These are phyloP conservation scores for Synergus umbraculus DNA, from an alignment of 2,888 invertebrate genomes.

Conservation along the genomic window DNA sequence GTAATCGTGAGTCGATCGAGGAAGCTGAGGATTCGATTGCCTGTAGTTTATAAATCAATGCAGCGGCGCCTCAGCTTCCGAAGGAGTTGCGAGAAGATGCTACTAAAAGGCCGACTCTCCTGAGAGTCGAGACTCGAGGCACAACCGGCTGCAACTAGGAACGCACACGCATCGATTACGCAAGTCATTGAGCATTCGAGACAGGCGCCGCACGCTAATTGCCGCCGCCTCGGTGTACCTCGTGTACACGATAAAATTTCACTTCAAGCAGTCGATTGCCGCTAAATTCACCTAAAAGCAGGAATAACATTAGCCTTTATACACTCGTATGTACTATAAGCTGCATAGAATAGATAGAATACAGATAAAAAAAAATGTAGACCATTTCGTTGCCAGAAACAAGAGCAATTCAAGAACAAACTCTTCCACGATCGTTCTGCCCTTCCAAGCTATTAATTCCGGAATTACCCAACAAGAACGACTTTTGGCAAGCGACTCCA, in stretches of 20 bases:
- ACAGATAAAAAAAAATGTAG: too few relatives aligned
- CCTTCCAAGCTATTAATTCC: slow-evolving; percentile 8
- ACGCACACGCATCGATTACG: slow-evolving; percentile 39
- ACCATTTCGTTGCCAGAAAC: background rate
- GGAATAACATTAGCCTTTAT: background rate
- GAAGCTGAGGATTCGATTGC: slow-evolving; percentile 20
- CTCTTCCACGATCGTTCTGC: background rate
- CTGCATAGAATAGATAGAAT: too few relatives aligned
- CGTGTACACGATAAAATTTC: slow-evolving; percentile 13
- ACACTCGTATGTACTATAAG: too few relatives aligned
- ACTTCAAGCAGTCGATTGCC: background rate
- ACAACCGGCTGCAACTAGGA: background rate
- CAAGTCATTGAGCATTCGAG: slow-evolving; percentile 41
- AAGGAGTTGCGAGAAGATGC: slow-evolving; percentile 28
- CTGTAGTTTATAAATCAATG: slow-evolving; percentile 36
- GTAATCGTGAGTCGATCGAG: slow-evolving; percentile 11
- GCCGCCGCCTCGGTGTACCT: slow-evolving; percentile 4
- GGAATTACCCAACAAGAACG: background rate
- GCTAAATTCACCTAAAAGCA: background rate
- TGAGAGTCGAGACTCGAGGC: slow-evolving; percentile 1
- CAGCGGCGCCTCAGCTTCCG: slow-evolving; percentile 32
- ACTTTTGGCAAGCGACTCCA: slow-evolving; percentile 9
- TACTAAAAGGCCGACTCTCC: slow-evolving; percentile 34
- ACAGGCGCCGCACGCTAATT: slow-evolving; percentile 41
- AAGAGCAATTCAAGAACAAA: slow-evolving; percentile 1